Evolutionary conservation across 2,797 vertebrate species (phyloP).

Genomic region (Microchirus variegatus): DNA sequence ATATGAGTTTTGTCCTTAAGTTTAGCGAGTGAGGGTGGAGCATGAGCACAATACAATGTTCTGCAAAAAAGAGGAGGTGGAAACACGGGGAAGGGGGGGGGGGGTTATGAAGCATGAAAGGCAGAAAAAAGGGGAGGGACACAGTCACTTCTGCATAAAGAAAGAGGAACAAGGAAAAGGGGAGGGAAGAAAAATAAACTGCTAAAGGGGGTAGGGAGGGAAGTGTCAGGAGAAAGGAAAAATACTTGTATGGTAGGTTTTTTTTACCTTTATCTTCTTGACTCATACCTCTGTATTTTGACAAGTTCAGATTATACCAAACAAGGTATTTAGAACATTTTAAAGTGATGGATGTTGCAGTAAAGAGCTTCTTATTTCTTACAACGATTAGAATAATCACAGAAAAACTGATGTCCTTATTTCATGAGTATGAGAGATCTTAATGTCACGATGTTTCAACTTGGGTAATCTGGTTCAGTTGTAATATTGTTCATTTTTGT

Average conservation of each 20-base stretch:
- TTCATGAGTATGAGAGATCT: no score
- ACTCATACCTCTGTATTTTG: no score
- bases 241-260: not conserved
- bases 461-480: no score
- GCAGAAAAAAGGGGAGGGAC: constrained; percentile 46
- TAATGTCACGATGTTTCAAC: no score
- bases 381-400: no score
- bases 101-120: constrained; percentile 44
- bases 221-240: constrained; percentile 1
- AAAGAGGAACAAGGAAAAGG: constrained; percentile 45
- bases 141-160: constrained; percentile 39
- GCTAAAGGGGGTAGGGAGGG: constrained; percentile 2
- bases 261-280: no score
- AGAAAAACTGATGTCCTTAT: no score
- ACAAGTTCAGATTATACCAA: no score
- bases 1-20: constrained; percentile 3
- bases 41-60: constrained; percentile 40
- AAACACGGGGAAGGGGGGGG: constrained; percentile 12
- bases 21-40: constrained; percentile 43
- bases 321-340: no score
- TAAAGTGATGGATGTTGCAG: no score
- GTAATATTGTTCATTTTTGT: no score
- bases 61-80: constrained; percentile 33
- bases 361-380: no score
- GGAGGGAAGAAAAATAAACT: constrained; percentile 27